Evolutionary conservation across 2,888 invertebrate genomes (phyloP), one percentile per base, ranked within the genome.

Genomic region (Limenitis camilla): DNA sequence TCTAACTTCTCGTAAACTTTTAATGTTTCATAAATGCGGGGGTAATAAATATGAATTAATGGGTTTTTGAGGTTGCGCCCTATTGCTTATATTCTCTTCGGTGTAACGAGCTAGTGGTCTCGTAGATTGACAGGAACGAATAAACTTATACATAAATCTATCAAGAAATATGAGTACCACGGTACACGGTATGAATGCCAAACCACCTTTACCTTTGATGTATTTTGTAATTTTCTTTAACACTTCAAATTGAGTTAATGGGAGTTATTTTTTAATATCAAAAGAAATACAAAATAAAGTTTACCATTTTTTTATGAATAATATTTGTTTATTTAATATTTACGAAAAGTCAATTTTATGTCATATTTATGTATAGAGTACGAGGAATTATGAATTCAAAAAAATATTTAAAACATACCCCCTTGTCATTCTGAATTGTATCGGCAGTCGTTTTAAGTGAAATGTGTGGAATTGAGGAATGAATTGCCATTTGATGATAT

Each of bases 11-110:
- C 82, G 71, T 86, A 85, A 86, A 80, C 57, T 69, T 78, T 84
- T 85, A 80, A 86, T 82, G 86, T 77, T 76, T 78, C 85, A 83
- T 86, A 85, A 85, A 86, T 82, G 77, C 69, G 68, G 68, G 62
- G 67, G 77, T 69, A 77, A 81, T 82, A 82, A 81, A 83, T 82
- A 81, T 75, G 79, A 81, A 81, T 83, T 83, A 83, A 84, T 78
- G 80, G 76, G 64, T 72, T 76, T 72, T 67, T 69, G 74, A 78
- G 78, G 74, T 73, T 75, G 65, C 65, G 71, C 68, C 70, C 69
- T 72, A 73, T 75, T 66, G 68, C 63, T 62, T 67, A 71, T 74
- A 69, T 71, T 71, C 67, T 70, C 73, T 72, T 58, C 58, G 63
- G 56, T 40, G 35, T 44, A 52, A 78, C 67, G 67, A 65, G 62